Conservation (phyloP, 1,140 invertebrate species). For the Cardiocondyla obscurior region DNA sequence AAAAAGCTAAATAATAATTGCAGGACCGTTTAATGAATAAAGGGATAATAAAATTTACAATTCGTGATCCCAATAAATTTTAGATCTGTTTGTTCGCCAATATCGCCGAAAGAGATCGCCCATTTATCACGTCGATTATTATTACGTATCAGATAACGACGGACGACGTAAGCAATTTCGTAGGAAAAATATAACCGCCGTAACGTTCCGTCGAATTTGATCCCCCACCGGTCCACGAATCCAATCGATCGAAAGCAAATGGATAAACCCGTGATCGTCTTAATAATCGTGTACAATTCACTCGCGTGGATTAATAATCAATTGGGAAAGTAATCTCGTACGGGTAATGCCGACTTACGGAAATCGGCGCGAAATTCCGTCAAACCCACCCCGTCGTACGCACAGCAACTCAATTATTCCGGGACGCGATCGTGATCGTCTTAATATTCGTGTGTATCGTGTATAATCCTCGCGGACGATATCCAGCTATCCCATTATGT, state of each 20-base stretch:
- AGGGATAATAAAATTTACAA: neutral
- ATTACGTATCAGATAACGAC: neutral
- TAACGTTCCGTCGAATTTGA: neutral
- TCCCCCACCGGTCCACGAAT: neutral
- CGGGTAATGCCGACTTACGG: neutral
- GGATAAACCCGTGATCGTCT: neutral
- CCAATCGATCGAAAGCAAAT: neutral
- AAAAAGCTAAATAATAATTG: neutral
- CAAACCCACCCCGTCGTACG: neutral
- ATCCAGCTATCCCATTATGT: constrained; percentile 54
- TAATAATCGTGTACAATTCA: neutral
- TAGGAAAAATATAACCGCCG: neutral
- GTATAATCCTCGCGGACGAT: constrained; percentile 36
- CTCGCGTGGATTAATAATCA: constrained; percentile 5
- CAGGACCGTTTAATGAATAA: neutral
- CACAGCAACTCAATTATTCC: constrained; percentile 22
- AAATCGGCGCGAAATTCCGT: constrained; percentile 20
- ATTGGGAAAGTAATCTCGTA: constrained; percentile 23
- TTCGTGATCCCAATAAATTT: neutral
- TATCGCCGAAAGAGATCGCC: neutral
- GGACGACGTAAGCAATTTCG: neutral
- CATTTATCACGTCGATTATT: neutral
- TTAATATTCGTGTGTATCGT: constrained; percentile 19
- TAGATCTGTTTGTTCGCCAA: neutral
- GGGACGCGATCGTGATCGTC: constrained; percentile 36